phyloP scores from a whole-genome alignment of 1,140 invertebrate genomes.

The Diachasma alloeum region DNA sequence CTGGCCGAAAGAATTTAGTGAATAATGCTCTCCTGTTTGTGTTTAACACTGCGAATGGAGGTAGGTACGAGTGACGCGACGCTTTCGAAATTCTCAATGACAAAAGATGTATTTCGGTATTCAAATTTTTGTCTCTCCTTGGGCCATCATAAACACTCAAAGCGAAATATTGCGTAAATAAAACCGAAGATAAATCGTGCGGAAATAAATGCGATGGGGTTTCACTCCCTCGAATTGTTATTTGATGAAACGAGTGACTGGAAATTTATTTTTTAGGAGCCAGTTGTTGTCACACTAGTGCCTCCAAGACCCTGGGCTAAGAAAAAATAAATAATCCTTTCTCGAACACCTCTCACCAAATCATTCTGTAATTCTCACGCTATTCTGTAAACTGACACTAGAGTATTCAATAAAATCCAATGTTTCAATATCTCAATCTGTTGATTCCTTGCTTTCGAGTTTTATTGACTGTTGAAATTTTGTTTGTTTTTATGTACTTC shows the following conservation, averaged over 20 bases:
- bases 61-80: constrained; percentile 44
- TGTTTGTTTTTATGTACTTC: constrained; percentile 49
- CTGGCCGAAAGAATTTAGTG: constrained; percentile 26
- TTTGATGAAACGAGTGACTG: not conserved
- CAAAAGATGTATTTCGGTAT: constrained; percentile 2
- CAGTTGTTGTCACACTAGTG: constrained; percentile 55
- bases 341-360: not conserved
- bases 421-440: not conserved
- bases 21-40: constrained; percentile 59
- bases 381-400: constrained; percentile 12
- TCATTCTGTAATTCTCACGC: not conserved
- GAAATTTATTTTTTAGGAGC: constrained; percentile 48
- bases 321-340: constrained; percentile 48
- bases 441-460: constrained; percentile 34
- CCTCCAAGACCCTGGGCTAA: constrained; percentile 55
- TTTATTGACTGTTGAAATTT: constrained; percentile 47
- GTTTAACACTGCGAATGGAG: constrained; percentile 58
- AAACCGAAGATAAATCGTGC: not conserved
- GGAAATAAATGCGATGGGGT: not conserved
- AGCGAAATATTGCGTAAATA: too few species aligned
- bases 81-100: constrained; percentile 1
- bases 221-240: not conserved
- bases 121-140: not conserved
- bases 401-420: constrained; percentile 7
- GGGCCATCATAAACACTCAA: not conserved